Evolutionary conservation across 2,888 invertebrate species (phyloP), one percentile per base, ranked within the genome.

Genomic region (Aleiodes alternator): DNA sequence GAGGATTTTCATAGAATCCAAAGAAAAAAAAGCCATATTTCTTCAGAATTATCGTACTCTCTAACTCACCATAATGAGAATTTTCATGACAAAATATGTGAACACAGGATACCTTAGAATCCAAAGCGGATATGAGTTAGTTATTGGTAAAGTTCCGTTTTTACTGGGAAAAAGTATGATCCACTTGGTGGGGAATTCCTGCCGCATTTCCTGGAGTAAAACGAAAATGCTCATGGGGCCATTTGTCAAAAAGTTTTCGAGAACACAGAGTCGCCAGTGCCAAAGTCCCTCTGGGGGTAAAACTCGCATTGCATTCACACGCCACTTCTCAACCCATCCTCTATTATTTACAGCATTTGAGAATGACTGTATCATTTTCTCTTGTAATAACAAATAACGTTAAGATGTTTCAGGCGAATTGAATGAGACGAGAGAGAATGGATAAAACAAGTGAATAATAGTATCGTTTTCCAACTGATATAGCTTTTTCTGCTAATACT

Each of bases 151-250:
- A 68, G n/a, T 68, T 68, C 31, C 31, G 12, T 51, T 68, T 68
- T 50, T 23, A 23, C 7, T 53, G 29, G 31, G 23, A 23, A 76
- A 78, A 80, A 80, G 79, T 82, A 79, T 82, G 79, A 80, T 80
- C 78, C 79, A 75, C 79, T 75, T 72, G 72, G 75, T 68, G 69
- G 34, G 34, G 77, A 82, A 78, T 78, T 78, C 73, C 76, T 78
- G 77, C 61, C 72, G 72, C 72, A 72, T 73, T 72, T 71, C 72
- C 55, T 51, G 57, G 34, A 43, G 64, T 48, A 51, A 51, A 75
- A 71, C 71, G 51, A 55, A 76, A 77, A 78, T 78, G 69, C 73
- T 71, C 69, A 55, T 59, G 76, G 76, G 74, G 69, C 56, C 79
- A 75, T 79, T 80, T 80, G 78, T 80, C 81, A 76, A 71, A 68